Evolutionary conservation across 2,113 vertebrate species (phyloP), one percentile per base, ranked within the genome.

Genomic region (Petrocephalus zakoni): DNA sequence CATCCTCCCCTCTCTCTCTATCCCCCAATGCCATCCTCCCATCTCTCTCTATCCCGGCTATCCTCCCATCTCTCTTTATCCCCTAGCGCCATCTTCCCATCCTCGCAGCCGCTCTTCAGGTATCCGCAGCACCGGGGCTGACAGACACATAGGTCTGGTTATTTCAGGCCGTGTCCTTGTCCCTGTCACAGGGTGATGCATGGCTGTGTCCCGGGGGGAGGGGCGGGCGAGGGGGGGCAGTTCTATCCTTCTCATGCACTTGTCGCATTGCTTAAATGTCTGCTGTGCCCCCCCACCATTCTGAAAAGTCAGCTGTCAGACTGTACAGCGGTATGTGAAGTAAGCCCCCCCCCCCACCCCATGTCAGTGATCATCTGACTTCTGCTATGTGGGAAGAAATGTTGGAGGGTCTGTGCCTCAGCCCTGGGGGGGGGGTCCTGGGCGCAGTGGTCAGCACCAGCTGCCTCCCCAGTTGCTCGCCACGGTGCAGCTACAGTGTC

Each of bases 111-210:
- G 64, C n/a, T 29, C 25, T n/a, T 34, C 22, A 11, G 22, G 75
- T 61, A 37, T 21, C 81, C 9, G 11, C 22, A 87, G 47, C 49
- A 52, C 21, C 0, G n/a, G n/a, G 4, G 22, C 34, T 53, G 52
- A 58, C 88, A 85, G 29, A 37, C 34, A 22, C 49, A 78, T 19
- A 37, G 75, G 13, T 9, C 51, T 47, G 47, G 61, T 89, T 89
- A 89, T 89, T 89, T 86, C 34, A 10, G 83, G 49, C 58, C 49
- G 15, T 86, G 84, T 17, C 84, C 88, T 53, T 86, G 88, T 75
- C 58, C 25, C 6, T 5, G 56, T 51, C 51, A 64, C 34, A 88
- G 55, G 29, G 64, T 51, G 19, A 86, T 75, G 64, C 5, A 9
- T 29, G 47, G 58, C n/a, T 11, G 22, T 64, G 58, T 64, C 9